These are phyloP conservation scores for Fregata magnificens DNA, from an alignment of 2,113 vertebrate species.

Conservation along the genomic window DNA sequence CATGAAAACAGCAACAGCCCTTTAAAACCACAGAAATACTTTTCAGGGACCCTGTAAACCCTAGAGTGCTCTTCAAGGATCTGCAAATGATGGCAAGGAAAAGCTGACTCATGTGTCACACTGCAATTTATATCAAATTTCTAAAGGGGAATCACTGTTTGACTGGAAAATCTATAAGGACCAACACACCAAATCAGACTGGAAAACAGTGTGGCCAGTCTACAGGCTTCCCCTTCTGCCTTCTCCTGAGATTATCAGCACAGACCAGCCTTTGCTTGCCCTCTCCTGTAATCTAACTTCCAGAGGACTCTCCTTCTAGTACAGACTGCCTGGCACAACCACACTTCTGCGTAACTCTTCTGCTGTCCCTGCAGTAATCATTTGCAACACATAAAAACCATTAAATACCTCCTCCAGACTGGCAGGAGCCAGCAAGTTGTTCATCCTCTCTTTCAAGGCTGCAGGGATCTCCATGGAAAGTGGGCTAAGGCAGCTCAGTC, in stretches of 20 bases:
- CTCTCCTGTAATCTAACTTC: neutral
- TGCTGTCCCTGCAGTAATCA: neutral
- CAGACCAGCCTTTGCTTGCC: neutral
- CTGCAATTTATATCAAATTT: neutral
- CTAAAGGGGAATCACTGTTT: neutral
- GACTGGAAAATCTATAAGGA: neutral
- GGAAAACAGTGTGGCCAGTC: neutral
- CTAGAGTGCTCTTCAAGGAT: neutral
- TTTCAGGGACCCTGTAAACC: neutral
- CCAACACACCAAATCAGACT: neutral
- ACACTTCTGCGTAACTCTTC: neutral
- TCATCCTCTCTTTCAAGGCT: neutral
- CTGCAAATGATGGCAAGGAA: neutral
- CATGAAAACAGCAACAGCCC: neutral
- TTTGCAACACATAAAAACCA: neutral
- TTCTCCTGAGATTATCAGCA: neutral
- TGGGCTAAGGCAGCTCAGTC: neutral
- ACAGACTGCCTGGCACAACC: neutral
- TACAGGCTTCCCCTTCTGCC: neutral
- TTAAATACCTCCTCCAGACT: neutral
- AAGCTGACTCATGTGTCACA: neutral
- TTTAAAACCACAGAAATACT: neutral
- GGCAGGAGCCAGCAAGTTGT: neutral
- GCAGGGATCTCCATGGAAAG: neutral
- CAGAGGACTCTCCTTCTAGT: neutral